Evolutionary conservation across 2,797 vertebrate species (phyloP).

Genomic region (Enteromius trimaculatus): DNA sequence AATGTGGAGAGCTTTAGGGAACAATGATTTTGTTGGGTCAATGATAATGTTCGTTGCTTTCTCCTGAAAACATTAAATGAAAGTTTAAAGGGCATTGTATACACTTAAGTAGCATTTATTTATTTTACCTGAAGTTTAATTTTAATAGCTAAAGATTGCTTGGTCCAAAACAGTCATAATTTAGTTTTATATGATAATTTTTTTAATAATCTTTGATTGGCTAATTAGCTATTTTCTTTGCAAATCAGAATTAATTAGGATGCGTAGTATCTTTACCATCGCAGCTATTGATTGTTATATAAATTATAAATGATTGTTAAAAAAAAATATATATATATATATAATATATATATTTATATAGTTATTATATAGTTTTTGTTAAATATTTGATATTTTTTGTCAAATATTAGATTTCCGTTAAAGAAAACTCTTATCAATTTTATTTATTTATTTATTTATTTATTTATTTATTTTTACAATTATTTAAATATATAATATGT

Average conservation of each 20-base stretch:
- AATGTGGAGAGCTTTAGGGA: conserved; percentile 36
- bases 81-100: background rate
- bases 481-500: no score
- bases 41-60: conserved; percentile 43
- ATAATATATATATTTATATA: background rate
- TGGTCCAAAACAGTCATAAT: background rate
- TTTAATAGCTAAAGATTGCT: background rate
- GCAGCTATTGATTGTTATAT: no score
- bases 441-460: no score
- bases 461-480: no score
- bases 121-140: background rate
- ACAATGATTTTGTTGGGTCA: conserved; percentile 28
- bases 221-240: background rate
- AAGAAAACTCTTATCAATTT: background rate
- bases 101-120: background rate
- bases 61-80: conserved; percentile 15
- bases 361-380: background rate
- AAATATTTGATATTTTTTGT: background rate
- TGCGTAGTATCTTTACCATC: background rate
- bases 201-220: background rate
- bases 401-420: background rate
- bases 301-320: background rate
- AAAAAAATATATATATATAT: background rate
- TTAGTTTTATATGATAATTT: background rate
- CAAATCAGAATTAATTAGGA: background rate